Conservation (phyloP, 1,140 invertebrate species). For the Theocolax elegans region DNA sequence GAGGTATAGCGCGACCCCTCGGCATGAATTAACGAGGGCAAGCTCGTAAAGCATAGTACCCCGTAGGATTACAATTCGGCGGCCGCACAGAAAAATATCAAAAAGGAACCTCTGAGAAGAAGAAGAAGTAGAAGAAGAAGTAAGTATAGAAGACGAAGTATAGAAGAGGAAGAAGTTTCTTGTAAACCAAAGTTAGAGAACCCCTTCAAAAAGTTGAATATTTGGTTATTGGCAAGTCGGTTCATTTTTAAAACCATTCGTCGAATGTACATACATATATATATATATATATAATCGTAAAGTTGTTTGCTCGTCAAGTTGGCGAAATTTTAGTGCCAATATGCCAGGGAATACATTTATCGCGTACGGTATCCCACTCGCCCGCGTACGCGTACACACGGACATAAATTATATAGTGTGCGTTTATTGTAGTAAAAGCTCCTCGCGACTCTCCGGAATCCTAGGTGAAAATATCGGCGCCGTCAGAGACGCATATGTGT, state of each 20-base stretch:
- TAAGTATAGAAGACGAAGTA: background rate
- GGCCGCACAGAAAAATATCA: too few species aligned
- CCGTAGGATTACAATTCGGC: conserved; percentile 6
- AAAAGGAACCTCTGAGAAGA: too few species aligned
- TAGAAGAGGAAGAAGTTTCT: background rate
- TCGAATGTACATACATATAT: too few species aligned
- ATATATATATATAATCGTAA: conserved; percentile 38
- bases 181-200: background rate
- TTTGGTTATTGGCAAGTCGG: conserved; percentile 22
- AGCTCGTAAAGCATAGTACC: conserved; percentile 22
- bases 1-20: background rate
- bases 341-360: conserved; percentile 31
- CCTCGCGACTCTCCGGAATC: too few species aligned
- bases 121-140: background rate
- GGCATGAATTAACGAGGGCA: conserved; percentile 9
- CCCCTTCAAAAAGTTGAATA: background rate
- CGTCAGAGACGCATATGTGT: background rate
- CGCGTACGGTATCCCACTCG: background rate
- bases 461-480: background rate
- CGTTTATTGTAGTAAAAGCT: too few species aligned
- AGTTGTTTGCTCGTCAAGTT: conserved; percentile 19
- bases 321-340: conserved; percentile 38
- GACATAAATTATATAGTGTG: too few species aligned
- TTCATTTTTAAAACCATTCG: background rate
- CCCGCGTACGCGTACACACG: too few species aligned